A percentile compares a stretch with the other conserved stretches of the same genome.
Conservation (phyloP, 2,113 vertebrate genomes). For the Cynoglossus semilaevis region DNA sequence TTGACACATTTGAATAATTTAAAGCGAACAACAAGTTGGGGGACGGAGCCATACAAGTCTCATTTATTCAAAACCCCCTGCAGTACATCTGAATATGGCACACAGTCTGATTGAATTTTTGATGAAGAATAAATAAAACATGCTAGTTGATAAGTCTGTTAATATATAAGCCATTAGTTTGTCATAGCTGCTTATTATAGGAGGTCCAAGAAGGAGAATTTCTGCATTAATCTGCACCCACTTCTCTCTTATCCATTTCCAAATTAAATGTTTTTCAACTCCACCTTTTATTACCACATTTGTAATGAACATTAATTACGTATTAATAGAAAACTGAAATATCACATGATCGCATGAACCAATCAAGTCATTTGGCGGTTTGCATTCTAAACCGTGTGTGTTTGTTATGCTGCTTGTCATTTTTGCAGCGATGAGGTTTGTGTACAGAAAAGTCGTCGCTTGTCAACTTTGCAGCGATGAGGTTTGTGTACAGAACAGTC, state of each 20-base stretch:
- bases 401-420: too few relatives aligned
- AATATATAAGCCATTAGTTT: conserved; percentile 69
- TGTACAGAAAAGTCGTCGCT: too few relatives aligned
- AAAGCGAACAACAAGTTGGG: conserved; percentile 49
- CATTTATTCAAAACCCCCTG: conserved; percentile 66
- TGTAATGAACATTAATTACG: too few relatives aligned
- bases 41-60: conserved; percentile 51
- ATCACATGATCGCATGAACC: too few relatives aligned
- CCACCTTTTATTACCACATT: background rate
- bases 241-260: conserved; percentile 12
- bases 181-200: conserved; percentile 63
- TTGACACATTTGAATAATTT: conserved; percentile 61
- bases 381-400: too few relatives aligned
- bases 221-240: conserved; percentile 21
- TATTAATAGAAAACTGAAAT: too few relatives aligned
- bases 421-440: too few relatives aligned
- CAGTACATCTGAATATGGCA: conserved; percentile 62
- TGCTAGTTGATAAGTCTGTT: conserved; percentile 60
- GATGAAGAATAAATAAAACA: conserved; percentile 70
- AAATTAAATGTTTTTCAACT: conserved; percentile 3
- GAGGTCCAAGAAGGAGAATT: conserved; percentile 51
- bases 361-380: too few relatives aligned
- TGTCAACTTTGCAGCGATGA: too few relatives aligned
- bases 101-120: conserved; percentile 66
- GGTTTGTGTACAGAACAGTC: too few relatives aligned